These are phyloP conservation scores for Camponotus floridanus DNA, from an alignment of 1,140 invertebrate genomes.

Conservation along the genomic window DNA sequence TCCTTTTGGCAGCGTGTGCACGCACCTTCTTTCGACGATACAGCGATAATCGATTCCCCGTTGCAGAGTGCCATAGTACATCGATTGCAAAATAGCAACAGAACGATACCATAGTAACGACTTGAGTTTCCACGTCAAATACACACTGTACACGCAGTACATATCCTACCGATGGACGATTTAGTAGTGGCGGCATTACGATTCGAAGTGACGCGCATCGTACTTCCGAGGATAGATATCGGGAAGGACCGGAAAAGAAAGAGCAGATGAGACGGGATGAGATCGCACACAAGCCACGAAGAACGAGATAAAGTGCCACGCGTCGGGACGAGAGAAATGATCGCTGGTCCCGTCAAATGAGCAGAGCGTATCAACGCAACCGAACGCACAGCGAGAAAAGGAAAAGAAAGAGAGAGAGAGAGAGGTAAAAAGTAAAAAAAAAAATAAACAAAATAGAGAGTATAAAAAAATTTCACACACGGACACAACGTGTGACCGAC, in stretches of 20 bases:
- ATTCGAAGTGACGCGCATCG: constrained; percentile 69
- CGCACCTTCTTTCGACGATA: constrained; percentile 35
- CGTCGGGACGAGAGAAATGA: constrained; percentile 69
- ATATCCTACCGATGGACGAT: constrained; percentile 49
- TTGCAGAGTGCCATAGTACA: constrained; percentile 34
- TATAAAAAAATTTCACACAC: constrained; percentile 21
- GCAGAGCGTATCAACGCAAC: constrained; percentile 68
- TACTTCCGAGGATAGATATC: constrained; percentile 71
- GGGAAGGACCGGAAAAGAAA: constrained; percentile 59
- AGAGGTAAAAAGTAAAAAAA: constrained; percentile 11
- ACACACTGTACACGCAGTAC: constrained; percentile 48
- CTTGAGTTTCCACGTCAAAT: constrained; percentile 24
- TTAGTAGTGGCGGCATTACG: constrained; percentile 68
- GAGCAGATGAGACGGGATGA: constrained; percentile 61
- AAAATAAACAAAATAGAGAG: neutral
- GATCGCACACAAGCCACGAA: constrained; percentile 58
- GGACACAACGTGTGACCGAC: constrained; percentile 46
- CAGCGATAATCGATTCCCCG: constrained; percentile 20
- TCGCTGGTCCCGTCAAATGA: constrained; percentile 76
- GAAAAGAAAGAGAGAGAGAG: constrained; percentile 41
- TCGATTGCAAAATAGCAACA: constrained; percentile 42
- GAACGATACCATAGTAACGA: constrained; percentile 15
- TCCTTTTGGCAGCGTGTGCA: constrained; percentile 40
- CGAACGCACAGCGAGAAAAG: constrained; percentile 48
- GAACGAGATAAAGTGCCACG: constrained; percentile 73